Base-by-base conservation (phyloP, 2,888 invertebrate species). In the Eupeodes luniger region DNA sequence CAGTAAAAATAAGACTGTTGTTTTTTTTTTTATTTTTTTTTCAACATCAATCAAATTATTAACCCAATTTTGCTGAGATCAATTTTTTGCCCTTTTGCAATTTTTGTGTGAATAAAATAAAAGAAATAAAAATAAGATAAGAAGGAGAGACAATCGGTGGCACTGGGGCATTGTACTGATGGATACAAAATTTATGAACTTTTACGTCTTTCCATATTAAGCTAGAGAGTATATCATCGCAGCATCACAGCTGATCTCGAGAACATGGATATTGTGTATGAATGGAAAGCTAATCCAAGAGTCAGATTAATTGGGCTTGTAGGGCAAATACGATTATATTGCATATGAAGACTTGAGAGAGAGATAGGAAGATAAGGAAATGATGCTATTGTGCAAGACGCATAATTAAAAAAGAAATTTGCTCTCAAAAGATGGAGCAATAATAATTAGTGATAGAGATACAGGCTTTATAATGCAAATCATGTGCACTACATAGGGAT, bases 1-100 rank as follows among this genome's bases (percentile, higher is more conserved):
- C 11, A 2, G 12, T 27, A 10, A 12, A 11, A 4, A 12, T 11
- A 10, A 70, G 67, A 36, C 70, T 67, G 72, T 74, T 53, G 55
- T 74, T 66, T 81, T 64, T 70, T 47, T 27, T 27, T 74, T 66
- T 81, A 57, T 70, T 47, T 27, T 27, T 66, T 66, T 49, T 19
- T 11, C 47, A 49, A 75, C 88, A 88, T 88, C 88, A 88, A 88
- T 88, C 88, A 88, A 88, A 88, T 88, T 88, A 88, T 88, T 88
- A 88, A 88, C 88, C 88, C 85, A 88, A 88, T 88, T 88, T 85
- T 66, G 51, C 78, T 75, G 78, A 85, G 88, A 88, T 88, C 88
- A 88, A 88, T 88, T 88, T 81, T 75, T 72, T 88, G 88, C 85
- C 88, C 88, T 88, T 88, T 88, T 88, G 88, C 88, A 88, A 88